Evolutionary conservation across 2,888 invertebrate genomes (phyloP), one percentile per base, ranked within the genome.

Genomic region (Andricus curvator): DNA sequence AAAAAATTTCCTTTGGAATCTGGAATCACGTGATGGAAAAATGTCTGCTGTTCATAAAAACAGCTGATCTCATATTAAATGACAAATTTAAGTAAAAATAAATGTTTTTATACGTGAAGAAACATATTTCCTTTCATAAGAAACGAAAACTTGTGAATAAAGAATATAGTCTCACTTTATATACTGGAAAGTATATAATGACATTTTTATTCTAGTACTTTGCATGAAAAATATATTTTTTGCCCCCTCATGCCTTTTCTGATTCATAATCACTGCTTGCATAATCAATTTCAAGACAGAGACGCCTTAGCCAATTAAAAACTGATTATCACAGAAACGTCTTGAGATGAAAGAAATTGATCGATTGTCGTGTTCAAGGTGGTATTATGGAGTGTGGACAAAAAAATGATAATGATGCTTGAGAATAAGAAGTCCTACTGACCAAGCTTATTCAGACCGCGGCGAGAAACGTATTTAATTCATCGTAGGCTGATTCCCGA

Each of bases 351-450:
- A 74, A 74, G 74, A 74, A 74, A 33, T 56, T 74, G 74, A 74
- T 74, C 51, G 74, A 74, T 74, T 51, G 74, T 74, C 51, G 74
- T 74, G 13, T 74, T 56, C 74, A 74, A 74, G 51, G 74, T 51
- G 68, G 22, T 22, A 25, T 44, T 44, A 68, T 44, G 68, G 44
- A 44, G 74, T 74, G 37, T 41, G n/a, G 74, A 20, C 51, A 74
- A 74, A 70, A 51, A 48, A 33, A 33, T 70, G 25, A 25, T 70
- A n/a, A 74, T 70, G 29, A 33, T 74, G 56, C 29, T 74, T 74
- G 20, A 51, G 13, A 17, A 20, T 33, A 56, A 56, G n/a, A 56
- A 51, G 51, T 29, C 17, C 33, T 56, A 56, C 51, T 74, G 56
- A 56, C 74, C 74, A 56, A 13, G 13, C 51, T 37, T 20, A 74